These are phyloP conservation scores for Pelecanoides urinatrix DNA, from an alignment of 2,113 vertebrate species.

Conservation along the genomic window DNA sequence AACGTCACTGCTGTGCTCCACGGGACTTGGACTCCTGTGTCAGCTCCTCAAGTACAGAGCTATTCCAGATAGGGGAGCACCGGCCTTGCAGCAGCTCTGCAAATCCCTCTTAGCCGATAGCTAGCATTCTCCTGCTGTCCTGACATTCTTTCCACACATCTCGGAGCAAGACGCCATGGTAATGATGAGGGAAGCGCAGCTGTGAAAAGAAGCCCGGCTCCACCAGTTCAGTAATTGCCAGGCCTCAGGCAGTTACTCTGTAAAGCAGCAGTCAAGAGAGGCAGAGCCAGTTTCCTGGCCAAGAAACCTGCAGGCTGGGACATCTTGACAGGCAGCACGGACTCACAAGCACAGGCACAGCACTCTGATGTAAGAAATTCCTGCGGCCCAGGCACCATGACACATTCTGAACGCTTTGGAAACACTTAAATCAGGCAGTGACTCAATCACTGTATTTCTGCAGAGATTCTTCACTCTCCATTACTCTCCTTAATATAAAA, in stretches of 20 bases:
- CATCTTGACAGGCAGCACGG: background rate
- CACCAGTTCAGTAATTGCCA: background rate
- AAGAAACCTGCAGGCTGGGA: background rate
- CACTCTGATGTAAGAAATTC: background rate
- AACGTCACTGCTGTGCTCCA: background rate
- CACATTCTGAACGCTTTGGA: background rate
- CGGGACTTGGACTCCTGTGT: fast-evolving
- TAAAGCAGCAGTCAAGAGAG: background rate
- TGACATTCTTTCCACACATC: background rate
- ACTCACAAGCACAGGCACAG: background rate
- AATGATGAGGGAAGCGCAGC: background rate
- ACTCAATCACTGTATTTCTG: background rate
- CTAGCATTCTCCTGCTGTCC: background rate
- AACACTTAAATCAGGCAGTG: background rate
- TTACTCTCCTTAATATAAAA: background rate
- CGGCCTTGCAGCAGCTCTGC: background rate
- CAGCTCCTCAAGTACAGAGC: background rate
- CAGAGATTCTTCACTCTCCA: background rate
- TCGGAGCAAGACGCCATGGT: fast-evolving
- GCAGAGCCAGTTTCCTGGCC: background rate
- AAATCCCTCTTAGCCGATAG: background rate
- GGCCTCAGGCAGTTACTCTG: background rate
- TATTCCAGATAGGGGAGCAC: background rate
- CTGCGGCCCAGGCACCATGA: background rate
- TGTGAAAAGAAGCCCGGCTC: background rate